phyloP scores from a whole-genome alignment of 2,113 vertebrate genomes.

The Oophaga pumilio region DNA sequence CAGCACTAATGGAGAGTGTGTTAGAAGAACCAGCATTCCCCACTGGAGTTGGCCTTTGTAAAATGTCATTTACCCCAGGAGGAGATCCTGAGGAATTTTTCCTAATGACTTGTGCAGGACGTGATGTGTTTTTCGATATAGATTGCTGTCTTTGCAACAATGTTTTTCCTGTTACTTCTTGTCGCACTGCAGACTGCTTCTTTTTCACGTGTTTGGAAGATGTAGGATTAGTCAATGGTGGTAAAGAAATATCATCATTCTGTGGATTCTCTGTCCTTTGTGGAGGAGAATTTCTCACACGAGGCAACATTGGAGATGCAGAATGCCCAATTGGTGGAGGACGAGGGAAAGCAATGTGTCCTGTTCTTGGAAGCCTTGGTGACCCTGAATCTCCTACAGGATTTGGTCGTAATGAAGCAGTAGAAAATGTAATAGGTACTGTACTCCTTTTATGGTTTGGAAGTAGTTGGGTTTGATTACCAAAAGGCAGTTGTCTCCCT shows the following conservation, averaged over 20 bases:
- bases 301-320: constrained; percentile 48
- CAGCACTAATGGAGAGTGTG: not conserved
- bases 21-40: constrained; percentile 34
- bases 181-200: constrained; percentile 24
- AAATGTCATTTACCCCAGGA: not conserved
- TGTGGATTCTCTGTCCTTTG: constrained; percentile 6
- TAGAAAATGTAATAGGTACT: constrained; percentile 22
- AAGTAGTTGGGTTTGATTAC: constrained; percentile 39
- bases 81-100: not conserved
- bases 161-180: constrained; percentile 21
- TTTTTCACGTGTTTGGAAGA: constrained; percentile 36
- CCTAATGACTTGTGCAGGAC: not conserved
- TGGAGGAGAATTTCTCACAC: constrained; percentile 16
- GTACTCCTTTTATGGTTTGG: constrained; percentile 31
- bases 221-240: not conserved
- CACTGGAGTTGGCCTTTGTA: constrained; percentile 39
- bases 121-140: constrained; percentile 17
- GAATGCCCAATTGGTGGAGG: constrained; percentile 52
- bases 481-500: constrained; percentile 47
- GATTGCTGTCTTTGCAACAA: constrained; percentile 23
- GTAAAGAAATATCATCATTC: constrained; percentile 12
- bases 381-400: constrained; percentile 54
- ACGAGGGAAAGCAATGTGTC: constrained; percentile 44
- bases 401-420: constrained; percentile 49
- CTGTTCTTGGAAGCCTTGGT: constrained; percentile 36